Evolutionary conservation across 2,888 invertebrate genomes (phyloP), one percentile per base, ranked within the genome.

Genomic region (Altica lythri): DNA sequence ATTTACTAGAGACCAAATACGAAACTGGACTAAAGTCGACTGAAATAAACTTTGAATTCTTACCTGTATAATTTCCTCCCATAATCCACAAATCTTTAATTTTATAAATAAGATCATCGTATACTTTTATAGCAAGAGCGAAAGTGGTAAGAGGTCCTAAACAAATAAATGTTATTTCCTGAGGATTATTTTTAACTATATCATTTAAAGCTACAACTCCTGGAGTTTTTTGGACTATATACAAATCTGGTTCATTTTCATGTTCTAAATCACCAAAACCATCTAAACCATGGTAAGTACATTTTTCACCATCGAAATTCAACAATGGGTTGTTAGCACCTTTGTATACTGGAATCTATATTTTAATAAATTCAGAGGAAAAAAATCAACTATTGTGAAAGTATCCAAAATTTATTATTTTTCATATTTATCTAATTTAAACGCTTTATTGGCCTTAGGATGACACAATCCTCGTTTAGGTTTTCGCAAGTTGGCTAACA

Each of bases 81-180:
- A 90, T 91, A 2, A 92, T 80, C 69, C 82, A 87, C 25, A 92
- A 75, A 34, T 86, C 84, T 56, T 85, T 84, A 0, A 92, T 73
- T 57, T 84, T 80, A 13, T 77, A 67, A 0, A 83, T 72, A 68
- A 92, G 86, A 2, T 80, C 71, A 0, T 86, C 82, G 64, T 87
- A 88, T 65, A 90, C 72, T 66, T 85, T 83, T 2, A 87, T 79
- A 1, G 90, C 85, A 54, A 91, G 68, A 0, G 92, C 93, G 35
- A 91, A 77, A 67, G 92, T 93, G 0, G 92, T 92, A 17, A 93
- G 72, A 0, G 93, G 85, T 0, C 88, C 92, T 16, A 91, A 72
- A 27, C 86, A 81, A 4, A 89, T 77, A 6, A 90, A 68, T 0
- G 81, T 80, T 14, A 89, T 76, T 67, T 86, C 72, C 51, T 80